Conservation (phyloP, 2,888 invertebrate species). For the Drosophila sordidapex region DNA sequence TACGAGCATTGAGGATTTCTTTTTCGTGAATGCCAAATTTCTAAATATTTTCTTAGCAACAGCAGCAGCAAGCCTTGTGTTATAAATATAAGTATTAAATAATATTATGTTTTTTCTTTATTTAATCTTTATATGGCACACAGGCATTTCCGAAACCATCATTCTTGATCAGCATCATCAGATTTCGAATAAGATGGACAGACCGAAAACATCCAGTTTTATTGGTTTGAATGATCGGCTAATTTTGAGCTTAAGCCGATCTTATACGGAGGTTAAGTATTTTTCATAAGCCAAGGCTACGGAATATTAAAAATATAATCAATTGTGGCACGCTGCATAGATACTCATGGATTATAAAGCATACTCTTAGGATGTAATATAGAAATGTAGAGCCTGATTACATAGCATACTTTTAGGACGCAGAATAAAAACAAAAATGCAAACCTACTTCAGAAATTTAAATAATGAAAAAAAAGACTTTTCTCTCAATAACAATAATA, state of each 20-base stretch:
- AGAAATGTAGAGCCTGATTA: accelerated
- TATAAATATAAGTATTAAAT: neutral
- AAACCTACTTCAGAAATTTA: neutral
- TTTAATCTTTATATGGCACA: neutral
- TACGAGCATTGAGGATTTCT: neutral
- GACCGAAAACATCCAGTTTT: neutral
- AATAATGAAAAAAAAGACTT: neutral
- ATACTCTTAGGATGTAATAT: neutral
- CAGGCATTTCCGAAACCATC: neutral
- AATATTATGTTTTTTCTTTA: neutral
- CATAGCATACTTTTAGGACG: neutral
- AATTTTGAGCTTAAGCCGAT: neutral
- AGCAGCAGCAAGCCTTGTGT: neutral
- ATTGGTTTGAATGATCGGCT: neutral
- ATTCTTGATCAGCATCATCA: neutral
- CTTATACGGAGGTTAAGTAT: neutral
- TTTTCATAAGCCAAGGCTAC: neutral
- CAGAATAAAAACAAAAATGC: neutral
- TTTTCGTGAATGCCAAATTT: neutral
- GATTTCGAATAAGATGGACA: neutral
- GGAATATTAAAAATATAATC: neutral
- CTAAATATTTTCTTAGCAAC: neutral
- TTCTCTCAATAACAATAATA: neutral
- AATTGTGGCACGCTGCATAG: neutral
- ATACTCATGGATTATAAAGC: neutral